Conservation (phyloP, 2,888 invertebrate species). For the Aromia moschata region DNA sequence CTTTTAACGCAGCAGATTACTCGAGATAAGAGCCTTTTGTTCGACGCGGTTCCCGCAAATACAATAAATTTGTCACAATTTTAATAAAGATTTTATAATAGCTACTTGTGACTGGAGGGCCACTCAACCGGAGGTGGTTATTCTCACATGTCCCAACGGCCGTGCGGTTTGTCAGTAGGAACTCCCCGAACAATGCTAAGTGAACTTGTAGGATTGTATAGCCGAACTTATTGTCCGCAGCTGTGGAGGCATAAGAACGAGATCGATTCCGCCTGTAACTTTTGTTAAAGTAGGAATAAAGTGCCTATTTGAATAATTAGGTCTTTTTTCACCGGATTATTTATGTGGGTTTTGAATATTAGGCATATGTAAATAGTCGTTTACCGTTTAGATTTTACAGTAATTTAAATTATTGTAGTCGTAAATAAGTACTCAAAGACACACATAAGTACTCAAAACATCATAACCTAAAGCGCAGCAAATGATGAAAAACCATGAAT, state of each 20-base stretch:
- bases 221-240: slow-evolving; percentile 42
- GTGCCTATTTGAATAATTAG: not conserved
- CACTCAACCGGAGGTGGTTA: slow-evolving; percentile 44
- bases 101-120: slow-evolving; percentile 45
- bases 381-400: too few species aligned
- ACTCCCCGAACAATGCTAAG: slow-evolving; percentile 47
- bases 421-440: too few species aligned
- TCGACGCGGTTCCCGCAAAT: slow-evolving; percentile 48
- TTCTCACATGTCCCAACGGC: slow-evolving; percentile 46
- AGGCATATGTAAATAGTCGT: too few species aligned
- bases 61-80: slow-evolving; percentile 52
- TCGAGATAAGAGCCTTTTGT: slow-evolving; percentile 47
- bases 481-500: too few species aligned
- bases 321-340: not conserved
- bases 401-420: too few species aligned
- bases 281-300: slow-evolving; percentile 13
- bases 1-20: slow-evolving; percentile 45
- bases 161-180: slow-evolving; percentile 48
- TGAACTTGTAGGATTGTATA: slow-evolving; percentile 46
- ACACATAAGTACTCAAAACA: too few species aligned
- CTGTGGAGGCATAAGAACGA: slow-evolving; percentile 29
- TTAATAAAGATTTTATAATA: slow-evolving; percentile 50
- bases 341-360: too few species aligned
- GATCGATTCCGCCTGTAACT: slow-evolving; percentile 14
- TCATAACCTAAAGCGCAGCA: too few species aligned